Base-by-base conservation (phyloP, 2,888 invertebrate species). In the Lithophane socia region DNA sequence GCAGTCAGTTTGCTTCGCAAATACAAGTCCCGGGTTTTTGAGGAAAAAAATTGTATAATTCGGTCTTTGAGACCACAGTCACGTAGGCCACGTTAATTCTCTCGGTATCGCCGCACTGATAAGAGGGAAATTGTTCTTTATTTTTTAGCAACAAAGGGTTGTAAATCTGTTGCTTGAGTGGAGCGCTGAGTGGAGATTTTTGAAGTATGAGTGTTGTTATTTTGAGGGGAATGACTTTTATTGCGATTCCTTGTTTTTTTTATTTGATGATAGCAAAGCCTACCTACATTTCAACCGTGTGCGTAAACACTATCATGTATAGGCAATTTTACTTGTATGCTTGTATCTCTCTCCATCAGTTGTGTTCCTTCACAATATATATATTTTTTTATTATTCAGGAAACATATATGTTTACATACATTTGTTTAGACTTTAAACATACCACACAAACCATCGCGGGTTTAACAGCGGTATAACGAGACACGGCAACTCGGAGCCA, bases 111-210 rank as follows among this genome's bases (percentile, higher is more conserved):
- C 76, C 47, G 83, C 89, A 88, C 90, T 91, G 92, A 93, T 93
- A 94, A 92, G 90, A 88, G 86, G 83, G 79, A 90, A 91, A 92
- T 91, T 90, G 90, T 91, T 90, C 91, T 91, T 94, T 91, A 89
- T 89, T 90, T 86, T 85, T 79, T 82, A 77, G 81, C 58, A 79
- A 88, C 88, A 87, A 88, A 83, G 73, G 79, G 73, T 77, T 79
- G 68, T 79, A 73, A 81, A 86, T 83, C 80, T 80, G 69, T 76
- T 77, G 81, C 65, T 63, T 69, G 63, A 75, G 58, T 42, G 21
- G 54, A 42, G 71, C 63, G 72, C 61, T 67, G 78, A 74, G 68
- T 73, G 61, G 66, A 65, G 69, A 74, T 76, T 82, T 75, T 82
- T 72, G 74, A 78, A 60, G 54, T 63, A 80, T 63, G 71, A 70